Conservation (phyloP, 2,888 invertebrate genomes). For the Philopedon plagiatum region DNA sequence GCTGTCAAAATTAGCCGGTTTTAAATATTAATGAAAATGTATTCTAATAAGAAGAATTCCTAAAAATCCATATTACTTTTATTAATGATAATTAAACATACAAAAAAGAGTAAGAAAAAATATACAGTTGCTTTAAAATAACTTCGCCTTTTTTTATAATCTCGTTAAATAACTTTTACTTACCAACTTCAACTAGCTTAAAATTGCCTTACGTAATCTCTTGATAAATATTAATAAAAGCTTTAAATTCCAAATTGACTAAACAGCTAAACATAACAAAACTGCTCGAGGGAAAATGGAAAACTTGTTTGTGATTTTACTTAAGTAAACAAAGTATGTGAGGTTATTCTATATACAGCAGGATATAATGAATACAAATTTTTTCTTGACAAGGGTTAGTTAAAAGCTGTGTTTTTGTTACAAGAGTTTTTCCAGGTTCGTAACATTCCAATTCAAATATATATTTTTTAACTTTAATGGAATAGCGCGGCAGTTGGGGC, state of each 20-base stretch:
- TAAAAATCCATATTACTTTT: too few species aligned
- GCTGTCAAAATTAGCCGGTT: too few species aligned
- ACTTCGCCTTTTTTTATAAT: background rate
- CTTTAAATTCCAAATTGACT: background rate
- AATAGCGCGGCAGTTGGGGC: too few species aligned
- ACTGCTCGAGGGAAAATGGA: background rate
- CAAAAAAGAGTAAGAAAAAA: too few species aligned
- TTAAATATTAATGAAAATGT: too few species aligned
- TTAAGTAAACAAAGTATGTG: background rate
- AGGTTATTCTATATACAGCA: background rate
- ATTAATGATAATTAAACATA: too few species aligned
- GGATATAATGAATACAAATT: background rate
- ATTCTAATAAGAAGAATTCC: too few species aligned
- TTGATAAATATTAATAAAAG: slow-evolving; percentile 4
- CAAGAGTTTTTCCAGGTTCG: too few species aligned
- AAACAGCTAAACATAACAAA: background rate
- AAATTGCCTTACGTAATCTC: background rate
- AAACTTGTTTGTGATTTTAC: background rate
- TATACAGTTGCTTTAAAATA: background rate
- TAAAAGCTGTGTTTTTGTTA: background rate
- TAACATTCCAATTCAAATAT: too few species aligned
- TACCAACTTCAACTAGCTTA: background rate
- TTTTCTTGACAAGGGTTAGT: background rate
- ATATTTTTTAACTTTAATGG: too few species aligned
- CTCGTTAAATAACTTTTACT: background rate